Evolutionary conservation across 2,888 invertebrate genomes (phyloP).

Genomic region (Hymenopus coronatus): DNA sequence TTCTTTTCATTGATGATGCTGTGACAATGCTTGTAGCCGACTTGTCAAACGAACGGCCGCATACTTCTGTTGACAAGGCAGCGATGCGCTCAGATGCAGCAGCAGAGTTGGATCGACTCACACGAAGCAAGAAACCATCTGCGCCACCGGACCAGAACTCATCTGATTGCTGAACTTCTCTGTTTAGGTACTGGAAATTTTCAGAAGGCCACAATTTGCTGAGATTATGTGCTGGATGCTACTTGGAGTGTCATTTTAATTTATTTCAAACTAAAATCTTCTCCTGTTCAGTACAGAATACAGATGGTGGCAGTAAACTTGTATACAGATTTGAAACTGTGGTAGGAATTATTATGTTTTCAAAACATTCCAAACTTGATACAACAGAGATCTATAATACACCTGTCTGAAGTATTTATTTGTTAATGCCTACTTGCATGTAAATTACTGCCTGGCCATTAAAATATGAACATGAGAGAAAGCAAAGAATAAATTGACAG

Average conservation of each 20-base stretch:
- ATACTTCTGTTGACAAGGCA: constrained; percentile 61
- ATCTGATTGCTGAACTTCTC: constrained; percentile 47
- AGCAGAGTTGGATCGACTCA: constrained; percentile 87
- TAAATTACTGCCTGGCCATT: too few relatives aligned
- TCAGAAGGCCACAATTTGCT: neutral
- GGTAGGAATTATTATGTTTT: too few relatives aligned
- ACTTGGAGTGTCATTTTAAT: neutral
- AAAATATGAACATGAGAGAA: too few relatives aligned
- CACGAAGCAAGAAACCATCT: constrained; percentile 60
- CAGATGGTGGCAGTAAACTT: too few relatives aligned
- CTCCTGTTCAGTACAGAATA: too few relatives aligned
- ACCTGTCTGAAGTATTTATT: too few relatives aligned
- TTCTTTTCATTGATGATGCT: neutral
- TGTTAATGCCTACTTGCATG: too few relatives aligned
- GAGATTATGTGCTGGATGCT: neutral
- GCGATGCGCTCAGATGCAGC: constrained; percentile 85
- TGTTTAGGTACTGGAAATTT: neutral
- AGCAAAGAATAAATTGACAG: too few relatives aligned
- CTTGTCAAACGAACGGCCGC: constrained; percentile 27
- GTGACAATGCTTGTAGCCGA: constrained; percentile 20
- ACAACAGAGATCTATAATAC: too few relatives aligned
- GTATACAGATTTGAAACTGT: too few relatives aligned
- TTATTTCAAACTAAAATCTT: too few relatives aligned
- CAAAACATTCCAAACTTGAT: too few relatives aligned
- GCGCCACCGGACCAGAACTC: constrained; percentile 54